These are phyloP conservation scores for Ganaspis sp. DNA, from an alignment of 1,140 invertebrate genomes.

Conservation along the genomic window DNA sequence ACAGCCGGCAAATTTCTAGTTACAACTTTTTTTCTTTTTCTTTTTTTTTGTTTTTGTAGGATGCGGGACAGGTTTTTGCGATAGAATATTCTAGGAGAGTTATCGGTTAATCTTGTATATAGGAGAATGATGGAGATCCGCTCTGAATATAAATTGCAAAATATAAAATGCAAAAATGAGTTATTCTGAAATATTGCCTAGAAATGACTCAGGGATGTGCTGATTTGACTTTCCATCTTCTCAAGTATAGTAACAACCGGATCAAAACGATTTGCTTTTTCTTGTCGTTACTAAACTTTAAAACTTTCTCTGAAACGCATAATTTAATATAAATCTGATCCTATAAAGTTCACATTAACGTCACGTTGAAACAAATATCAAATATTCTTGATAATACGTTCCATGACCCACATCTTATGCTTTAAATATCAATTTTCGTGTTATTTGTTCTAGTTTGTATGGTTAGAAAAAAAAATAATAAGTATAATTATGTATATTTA, in stretches of 20 bases:
- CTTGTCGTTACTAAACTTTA: constrained; percentile 47
- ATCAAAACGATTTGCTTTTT: constrained; percentile 60
- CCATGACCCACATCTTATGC: constrained; percentile 51
- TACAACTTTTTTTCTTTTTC: not conserved
- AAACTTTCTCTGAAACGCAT: constrained; percentile 61
- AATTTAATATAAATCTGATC: constrained; percentile 45
- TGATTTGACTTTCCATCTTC: constrained; percentile 2
- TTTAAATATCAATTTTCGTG: constrained; percentile 42
- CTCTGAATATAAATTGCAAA: not conserved
- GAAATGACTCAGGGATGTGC: not conserved
- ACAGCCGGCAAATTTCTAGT: not conserved
- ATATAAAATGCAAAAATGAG: constrained; percentile 1
- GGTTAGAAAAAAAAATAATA: too few relatives aligned
- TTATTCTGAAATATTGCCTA: not conserved
- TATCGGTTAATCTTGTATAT: not conserved
- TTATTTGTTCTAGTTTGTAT: not conserved
- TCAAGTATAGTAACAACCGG: constrained; percentile 33
- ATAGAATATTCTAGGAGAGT: not conserved
- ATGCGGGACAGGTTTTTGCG: not conserved
- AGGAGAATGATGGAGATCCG: constrained; percentile 4
- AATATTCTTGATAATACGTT: constrained; percentile 48
- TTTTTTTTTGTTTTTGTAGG: not conserved
- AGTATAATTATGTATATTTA: too few relatives aligned
- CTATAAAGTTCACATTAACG: constrained; percentile 34
- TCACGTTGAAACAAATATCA: constrained; percentile 37